Evolutionary conservation across 2,797 vertebrate genomes (phyloP).

Genomic region (Valencia hispanica): DNA sequence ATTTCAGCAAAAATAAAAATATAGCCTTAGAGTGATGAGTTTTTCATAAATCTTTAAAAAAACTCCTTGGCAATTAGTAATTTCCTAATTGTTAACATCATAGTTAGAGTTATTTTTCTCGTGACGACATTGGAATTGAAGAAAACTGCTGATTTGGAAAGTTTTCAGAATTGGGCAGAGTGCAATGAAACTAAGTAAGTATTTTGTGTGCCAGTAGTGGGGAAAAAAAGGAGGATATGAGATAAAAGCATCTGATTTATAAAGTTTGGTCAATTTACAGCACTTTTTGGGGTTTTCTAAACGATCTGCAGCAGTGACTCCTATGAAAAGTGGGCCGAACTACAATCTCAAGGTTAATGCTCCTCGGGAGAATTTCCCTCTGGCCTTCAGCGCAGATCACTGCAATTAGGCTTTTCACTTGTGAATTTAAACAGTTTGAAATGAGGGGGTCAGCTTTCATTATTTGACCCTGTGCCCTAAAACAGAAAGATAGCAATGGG

Average conservation of each 20-base stretch:
- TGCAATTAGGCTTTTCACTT: constrained; percentile 70
- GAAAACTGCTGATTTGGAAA: constrained; percentile 70
- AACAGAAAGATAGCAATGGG: constrained; percentile 54
- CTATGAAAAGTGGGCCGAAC: constrained; percentile 37
- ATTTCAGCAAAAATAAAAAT: constrained; percentile 74
- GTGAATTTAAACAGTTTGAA: constrained; percentile 69
- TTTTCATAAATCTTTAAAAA: constrained; percentile 60
- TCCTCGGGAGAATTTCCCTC: constrained; percentile 65
- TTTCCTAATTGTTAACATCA: constrained; percentile 66
- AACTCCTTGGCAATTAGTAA: constrained; percentile 66
- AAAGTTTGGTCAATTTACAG: constrained; percentile 23
- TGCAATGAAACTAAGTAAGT: background rate
- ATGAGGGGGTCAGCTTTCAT: constrained; percentile 69
- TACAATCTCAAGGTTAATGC: constrained; percentile 71
- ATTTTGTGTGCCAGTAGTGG: background rate
- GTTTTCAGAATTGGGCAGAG: constrained; percentile 40
- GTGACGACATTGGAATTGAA: constrained; percentile 49
- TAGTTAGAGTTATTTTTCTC: constrained; percentile 63
- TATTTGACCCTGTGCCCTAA: constrained; percentile 52
- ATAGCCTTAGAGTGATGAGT: constrained; percentile 57
- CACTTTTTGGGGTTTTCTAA: constrained; percentile 26
- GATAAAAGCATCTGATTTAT: constrained; percentile 10
- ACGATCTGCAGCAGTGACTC: constrained; percentile 13
- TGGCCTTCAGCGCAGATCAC: constrained; percentile 62
- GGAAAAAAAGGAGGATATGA: constrained; percentile 10